Percentiles rank a stretch among this genome's conserved stretches.
Conservation (phyloP, 2,888 invertebrate species). For the Scaptomyza parva region DNA sequence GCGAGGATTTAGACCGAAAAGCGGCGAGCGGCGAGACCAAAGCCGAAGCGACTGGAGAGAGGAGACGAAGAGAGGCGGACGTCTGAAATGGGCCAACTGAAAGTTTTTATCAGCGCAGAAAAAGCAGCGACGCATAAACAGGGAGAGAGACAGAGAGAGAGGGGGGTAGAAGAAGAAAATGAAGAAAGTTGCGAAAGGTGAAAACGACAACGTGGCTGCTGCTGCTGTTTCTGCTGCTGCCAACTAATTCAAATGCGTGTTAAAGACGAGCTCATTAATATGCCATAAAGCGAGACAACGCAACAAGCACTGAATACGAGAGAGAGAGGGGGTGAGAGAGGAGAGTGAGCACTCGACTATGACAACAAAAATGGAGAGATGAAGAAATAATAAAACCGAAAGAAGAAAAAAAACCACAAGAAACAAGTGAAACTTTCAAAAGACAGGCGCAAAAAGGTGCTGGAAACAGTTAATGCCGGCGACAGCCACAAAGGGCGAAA, state of each 20-base stretch:
- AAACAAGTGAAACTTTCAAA: slow-evolving; percentile 16
- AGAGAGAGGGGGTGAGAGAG: background rate
- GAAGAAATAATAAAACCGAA: background rate
- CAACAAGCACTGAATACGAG: background rate
- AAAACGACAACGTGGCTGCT: slow-evolving; percentile 64
- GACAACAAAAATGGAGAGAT: slow-evolving; percentile 11
- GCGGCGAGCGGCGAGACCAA: too few relatives aligned
- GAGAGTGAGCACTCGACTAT: slow-evolving; percentile 4
- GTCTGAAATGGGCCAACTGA: slow-evolving; percentile 26
- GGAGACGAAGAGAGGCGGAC: background rate
- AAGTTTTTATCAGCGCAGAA: slow-evolving; percentile 53
- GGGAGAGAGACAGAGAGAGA: background rate
- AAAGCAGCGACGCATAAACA: slow-evolving; percentile 34
- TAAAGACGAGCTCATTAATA: slow-evolving; percentile 79
- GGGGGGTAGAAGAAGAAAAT: slow-evolving; percentile 15
- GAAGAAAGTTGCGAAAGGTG: slow-evolving; percentile 70
- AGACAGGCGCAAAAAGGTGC: slow-evolving; percentile 60
- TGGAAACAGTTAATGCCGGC: slow-evolving; percentile 50
- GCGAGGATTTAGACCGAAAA: background rate
- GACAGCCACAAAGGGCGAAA: slow-evolving; percentile 39
- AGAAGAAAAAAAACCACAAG: background rate
- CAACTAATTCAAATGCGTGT: slow-evolving; percentile 80
- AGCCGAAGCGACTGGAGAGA: background rate
- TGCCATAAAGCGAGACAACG: slow-evolving; percentile 40
- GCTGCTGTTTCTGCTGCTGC: too few relatives aligned